Evolutionary conservation across 1,140 invertebrate species (phyloP).

Genomic region (Drosophila santomea): DNA sequence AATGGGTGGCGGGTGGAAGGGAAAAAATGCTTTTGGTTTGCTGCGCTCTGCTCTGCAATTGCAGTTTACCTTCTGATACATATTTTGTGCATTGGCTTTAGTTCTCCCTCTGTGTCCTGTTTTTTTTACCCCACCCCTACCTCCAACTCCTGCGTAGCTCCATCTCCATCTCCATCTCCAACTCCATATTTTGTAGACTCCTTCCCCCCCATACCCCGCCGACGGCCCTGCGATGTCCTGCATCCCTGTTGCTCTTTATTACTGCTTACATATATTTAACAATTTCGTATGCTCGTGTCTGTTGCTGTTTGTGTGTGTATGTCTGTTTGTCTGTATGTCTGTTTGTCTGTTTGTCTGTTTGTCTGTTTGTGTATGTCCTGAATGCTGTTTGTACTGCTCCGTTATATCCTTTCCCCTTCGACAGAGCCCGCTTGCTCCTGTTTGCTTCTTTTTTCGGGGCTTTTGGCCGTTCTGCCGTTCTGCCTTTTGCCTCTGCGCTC

Average conservation of each 20-base stretch:
- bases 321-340: no score
- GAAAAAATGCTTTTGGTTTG: slow-evolving; percentile 14
- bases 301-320: neutral
- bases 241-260: slow-evolving; percentile 43
- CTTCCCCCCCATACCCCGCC: neutral
- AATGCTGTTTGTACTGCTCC: slow-evolving; percentile 28
- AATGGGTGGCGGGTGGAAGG: neutral
- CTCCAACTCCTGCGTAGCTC: neutral
- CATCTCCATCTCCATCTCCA: neutral
- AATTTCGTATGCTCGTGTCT: slow-evolving; percentile 34
- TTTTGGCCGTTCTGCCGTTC: slow-evolving; percentile 13
- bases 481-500: slow-evolving; percentile 32
- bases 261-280: slow-evolving; percentile 48
- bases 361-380: neutral
- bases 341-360: no score
- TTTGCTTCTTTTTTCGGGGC: slow-evolving; percentile 34
- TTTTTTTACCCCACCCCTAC: no score
- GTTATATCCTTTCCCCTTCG: slow-evolving; percentile 13
- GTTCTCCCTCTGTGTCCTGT: neutral
- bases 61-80: slow-evolving; percentile 46
- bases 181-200: neutral
- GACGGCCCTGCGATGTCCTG: neutral
- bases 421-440: neutral
- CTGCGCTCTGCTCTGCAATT: slow-evolving; percentile 37
- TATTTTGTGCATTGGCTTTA: slow-evolving; percentile 78